A percentile compares a stretch with the other conserved stretches of the same genome.
Evolutionary conservation across 2,888 invertebrate species (phyloP).

Genomic region (Sialis fuliginosa): DNA sequence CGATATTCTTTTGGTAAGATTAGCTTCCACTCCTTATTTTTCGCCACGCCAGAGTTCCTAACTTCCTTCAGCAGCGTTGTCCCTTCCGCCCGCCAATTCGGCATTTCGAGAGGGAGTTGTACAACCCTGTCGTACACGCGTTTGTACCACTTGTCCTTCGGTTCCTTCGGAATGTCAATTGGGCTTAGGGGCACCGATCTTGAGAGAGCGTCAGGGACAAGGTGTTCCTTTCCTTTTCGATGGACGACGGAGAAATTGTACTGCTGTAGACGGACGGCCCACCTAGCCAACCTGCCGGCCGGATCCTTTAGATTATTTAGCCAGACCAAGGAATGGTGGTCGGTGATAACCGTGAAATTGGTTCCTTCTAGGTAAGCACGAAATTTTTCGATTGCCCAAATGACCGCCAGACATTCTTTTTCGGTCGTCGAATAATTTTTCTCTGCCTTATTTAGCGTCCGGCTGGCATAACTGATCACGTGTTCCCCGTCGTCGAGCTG

Average conservation of each 20-base stretch:
- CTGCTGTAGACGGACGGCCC: conserved; percentile 9
- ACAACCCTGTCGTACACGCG: background rate
- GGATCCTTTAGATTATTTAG: conserved; percentile 11
- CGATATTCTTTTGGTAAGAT: conserved; percentile 5
- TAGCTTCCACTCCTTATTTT: conserved; percentile 8
- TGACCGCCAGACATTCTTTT: conserved; percentile 3
- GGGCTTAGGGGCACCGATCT: background rate
- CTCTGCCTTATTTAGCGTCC: background rate
- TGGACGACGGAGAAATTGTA: conserved; percentile 8
- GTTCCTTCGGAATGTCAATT: background rate
- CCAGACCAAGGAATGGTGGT: conserved; percentile 10
- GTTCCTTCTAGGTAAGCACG: conserved; percentile 3
- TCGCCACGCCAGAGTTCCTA: background rate
- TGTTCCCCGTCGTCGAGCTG: conserved; percentile 5
- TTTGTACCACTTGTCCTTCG: background rate
- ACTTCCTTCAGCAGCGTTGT: conserved; percentile 1
- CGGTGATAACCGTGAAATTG: conserved; percentile 5
- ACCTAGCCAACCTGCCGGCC: conserved; percentile 8
- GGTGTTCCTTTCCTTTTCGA: conserved; percentile 8
- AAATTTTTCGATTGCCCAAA: conserved; percentile 8
- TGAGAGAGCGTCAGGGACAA: conserved; percentile 9
- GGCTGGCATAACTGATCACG: conserved; percentile 10
- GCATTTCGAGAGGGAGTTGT: background rate
- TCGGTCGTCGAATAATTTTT: background rate
- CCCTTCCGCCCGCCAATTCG: conserved; percentile 6